Evolutionary conservation across 2,797 vertebrate genomes (phyloP), one percentile per base, ranked within the genome.

Genomic region (Scleropages formosus): DNA sequence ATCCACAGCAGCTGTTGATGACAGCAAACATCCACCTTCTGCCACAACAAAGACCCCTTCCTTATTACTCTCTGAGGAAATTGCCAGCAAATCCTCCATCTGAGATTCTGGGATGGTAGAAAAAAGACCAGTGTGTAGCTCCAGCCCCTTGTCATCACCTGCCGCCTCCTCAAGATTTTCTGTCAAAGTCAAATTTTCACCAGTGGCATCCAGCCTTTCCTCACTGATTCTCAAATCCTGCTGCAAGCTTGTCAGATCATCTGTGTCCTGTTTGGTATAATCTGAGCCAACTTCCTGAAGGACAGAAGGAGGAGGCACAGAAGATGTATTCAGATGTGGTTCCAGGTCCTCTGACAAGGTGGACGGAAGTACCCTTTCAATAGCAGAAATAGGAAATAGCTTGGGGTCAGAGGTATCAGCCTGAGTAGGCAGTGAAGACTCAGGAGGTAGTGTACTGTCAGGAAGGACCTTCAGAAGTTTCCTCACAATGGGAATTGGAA

Each of bases 391-490:
- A 6, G 22, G 47, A 8, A 44, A 15, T 0, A 72, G 12, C 39
- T 61, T 64, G 8, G 8, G 22, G 13, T 76, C 39, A 46, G 56
- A 58, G n/a, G 22, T 69, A 10, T 27, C 56, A 46, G 53, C 53
- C 22, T 69, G 73, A 24, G 74, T 61, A 11, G 72, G 62, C 22
- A 67, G 51, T 7, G 81, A 63, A 4, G 74, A 31, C 26, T 58
- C 8, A 11, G 85, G 84, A 22, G 61, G 63, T 31, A 79, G 75
- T 51, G 88, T 81, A 4, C 87, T 83, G 1, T 92, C 90, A 0
- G 75, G 0, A 82, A 77, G 15, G 81, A 82, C 90, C 59, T 88
- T 59, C 20, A 93, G 87, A 13, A 74, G 87, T 75, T 87, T 93
- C 81, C 85, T 88, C 12, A 58, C 2, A 0, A 82, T 85, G 67